Percentiles rank a stretch among this genome's conserved stretches.
phyloP scores from a whole-genome alignment of 2,888 invertebrate species.

The Molanna angustata region DNA sequence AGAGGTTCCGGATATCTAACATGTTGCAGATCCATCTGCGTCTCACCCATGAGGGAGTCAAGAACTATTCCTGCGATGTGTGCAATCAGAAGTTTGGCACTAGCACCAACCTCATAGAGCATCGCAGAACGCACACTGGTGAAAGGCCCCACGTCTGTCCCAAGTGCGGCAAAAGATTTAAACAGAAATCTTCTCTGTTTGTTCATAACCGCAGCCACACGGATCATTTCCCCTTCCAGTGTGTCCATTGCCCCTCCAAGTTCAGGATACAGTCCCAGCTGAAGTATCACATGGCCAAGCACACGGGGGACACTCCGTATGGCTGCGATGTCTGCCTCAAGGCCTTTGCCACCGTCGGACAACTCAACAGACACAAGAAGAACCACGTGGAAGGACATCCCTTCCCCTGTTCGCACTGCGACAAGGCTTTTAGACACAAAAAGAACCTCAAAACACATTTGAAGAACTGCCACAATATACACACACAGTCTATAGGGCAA shows the following conservation, averaged over 20 bases:
- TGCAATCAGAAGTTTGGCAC: conserved; percentile 53
- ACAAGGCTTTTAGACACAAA: conserved; percentile 29
- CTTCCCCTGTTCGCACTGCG: conserved; percentile 23
- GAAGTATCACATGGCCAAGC: conserved; percentile 43
- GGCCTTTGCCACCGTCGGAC: conserved; percentile 53
- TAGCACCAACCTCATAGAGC: conserved; percentile 48
- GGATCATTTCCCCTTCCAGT: conserved; percentile 38
- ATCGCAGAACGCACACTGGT: conserved; percentile 46
- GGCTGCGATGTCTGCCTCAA: conserved; percentile 57
- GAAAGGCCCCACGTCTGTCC: conserved; percentile 48
- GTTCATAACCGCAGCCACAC: conserved; percentile 53
- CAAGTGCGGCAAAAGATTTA: conserved; percentile 53
- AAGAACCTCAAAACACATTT: conserved; percentile 27
- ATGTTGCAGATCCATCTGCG: conserved; percentile 51
- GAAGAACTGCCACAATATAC: conserved; percentile 32
- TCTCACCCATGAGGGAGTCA: conserved; percentile 52
- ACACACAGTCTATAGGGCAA: no score
- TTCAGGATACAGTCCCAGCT: conserved; percentile 47
- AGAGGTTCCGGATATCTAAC: conserved; percentile 52
- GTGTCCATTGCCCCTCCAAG: conserved; percentile 41
- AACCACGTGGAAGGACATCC: conserved; percentile 26
- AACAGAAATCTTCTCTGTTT: conserved; percentile 54
- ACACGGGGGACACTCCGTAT: conserved; percentile 61
- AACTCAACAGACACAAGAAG: conserved; percentile 26
- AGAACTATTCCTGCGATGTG: conserved; percentile 51